Evolutionary conservation across 2,113 vertebrate genomes (phyloP).

Genomic region (Pedionomus torquatus): DNA sequence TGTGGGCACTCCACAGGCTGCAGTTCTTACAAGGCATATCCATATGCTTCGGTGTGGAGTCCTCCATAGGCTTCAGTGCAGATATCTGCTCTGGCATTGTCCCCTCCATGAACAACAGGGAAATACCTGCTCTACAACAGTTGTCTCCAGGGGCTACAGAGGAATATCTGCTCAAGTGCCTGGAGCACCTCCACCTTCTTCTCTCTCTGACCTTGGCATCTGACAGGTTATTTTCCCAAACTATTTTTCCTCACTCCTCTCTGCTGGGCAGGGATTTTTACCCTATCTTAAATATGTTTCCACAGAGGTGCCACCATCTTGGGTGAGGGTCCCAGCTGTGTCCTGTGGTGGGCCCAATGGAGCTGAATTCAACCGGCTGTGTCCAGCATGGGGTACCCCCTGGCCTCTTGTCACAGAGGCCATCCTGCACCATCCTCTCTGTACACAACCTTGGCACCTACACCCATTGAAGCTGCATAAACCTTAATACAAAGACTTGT

Average conservation of each 20-base stretch:
- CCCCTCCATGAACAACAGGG: not conserved
- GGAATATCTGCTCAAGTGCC: not conserved
- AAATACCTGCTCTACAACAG: not conserved
- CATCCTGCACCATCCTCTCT: not conserved
- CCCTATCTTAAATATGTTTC: not conserved
- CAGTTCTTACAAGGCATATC: not conserved
- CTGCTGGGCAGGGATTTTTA: not conserved
- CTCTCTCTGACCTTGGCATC: not conserved
- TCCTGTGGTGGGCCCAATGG: rapidly evolving
- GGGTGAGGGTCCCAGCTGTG: not conserved
- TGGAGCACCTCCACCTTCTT: not conserved
- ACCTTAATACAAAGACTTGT: not conserved
- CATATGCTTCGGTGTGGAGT: rapidly evolving
- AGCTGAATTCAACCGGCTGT: not conserved
- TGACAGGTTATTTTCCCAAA: rapidly evolving
- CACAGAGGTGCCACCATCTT: not conserved
- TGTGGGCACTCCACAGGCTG: not conserved
- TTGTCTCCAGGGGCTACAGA: not conserved
- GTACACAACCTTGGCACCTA: not conserved
- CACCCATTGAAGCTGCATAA: not conserved
- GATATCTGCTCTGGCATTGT: not conserved
- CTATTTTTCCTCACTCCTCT: not conserved
- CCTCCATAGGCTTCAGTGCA: not conserved
- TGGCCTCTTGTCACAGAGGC: not conserved
- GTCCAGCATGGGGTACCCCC: rapidly evolving